Conservation (phyloP, 2,888 invertebrate genomes). For the Balanococcus diminutus region DNA sequence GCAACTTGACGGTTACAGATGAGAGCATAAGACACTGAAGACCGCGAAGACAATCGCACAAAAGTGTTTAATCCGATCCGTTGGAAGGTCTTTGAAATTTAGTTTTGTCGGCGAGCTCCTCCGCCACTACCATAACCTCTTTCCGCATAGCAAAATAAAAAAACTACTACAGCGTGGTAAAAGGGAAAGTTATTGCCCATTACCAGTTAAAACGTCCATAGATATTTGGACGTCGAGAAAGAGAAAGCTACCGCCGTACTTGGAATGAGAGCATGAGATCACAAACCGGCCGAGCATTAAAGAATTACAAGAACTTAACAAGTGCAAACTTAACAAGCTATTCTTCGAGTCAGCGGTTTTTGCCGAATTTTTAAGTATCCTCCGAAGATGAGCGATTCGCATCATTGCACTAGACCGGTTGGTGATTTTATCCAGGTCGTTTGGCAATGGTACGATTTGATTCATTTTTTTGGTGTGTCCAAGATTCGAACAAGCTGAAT, state of each 20-base stretch:
- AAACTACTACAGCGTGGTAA: slow-evolving; percentile 49
- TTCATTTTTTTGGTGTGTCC: background rate
- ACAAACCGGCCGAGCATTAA: slow-evolving; percentile 45
- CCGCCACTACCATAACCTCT: slow-evolving; percentile 46
- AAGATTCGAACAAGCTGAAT: too few relatives aligned
- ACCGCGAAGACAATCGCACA: slow-evolving; percentile 23
- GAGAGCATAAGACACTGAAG: slow-evolving; percentile 9
- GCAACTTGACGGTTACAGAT: slow-evolving; percentile 5
- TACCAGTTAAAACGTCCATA: slow-evolving; percentile 51
- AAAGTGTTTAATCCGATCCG: slow-evolving; percentile 44
- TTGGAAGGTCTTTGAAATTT: slow-evolving; percentile 45
- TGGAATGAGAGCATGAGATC: slow-evolving; percentile 52
- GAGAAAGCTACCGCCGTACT: slow-evolving; percentile 50
- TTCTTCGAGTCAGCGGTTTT: slow-evolving; percentile 29
- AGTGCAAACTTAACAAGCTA: background rate
- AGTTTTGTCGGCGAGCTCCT: slow-evolving; percentile 44
- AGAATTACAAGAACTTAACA: slow-evolving; percentile 36
- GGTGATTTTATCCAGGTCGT: background rate
- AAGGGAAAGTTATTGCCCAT: slow-evolving; percentile 53
- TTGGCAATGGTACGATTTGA: too few relatives aligned
- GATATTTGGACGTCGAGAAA: slow-evolving; percentile 52
- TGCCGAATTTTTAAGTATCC: background rate
- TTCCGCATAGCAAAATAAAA: slow-evolving; percentile 31
- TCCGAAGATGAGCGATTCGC: background rate
- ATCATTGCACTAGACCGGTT: background rate